These are phyloP conservation scores for Neodiprion lecontei DNA, from an alignment of 1,140 invertebrate genomes.

Conservation along the genomic window DNA sequence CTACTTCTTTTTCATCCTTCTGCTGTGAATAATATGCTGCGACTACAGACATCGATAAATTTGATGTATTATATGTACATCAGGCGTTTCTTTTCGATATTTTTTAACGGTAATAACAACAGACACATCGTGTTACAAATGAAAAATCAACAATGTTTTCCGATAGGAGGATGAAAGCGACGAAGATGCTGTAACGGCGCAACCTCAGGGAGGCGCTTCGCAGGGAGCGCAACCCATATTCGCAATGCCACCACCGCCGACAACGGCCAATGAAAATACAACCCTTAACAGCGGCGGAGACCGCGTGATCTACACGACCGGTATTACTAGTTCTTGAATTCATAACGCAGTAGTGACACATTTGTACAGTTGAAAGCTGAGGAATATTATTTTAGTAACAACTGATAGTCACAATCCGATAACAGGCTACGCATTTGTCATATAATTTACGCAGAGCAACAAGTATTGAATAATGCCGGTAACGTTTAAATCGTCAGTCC, in stretches of 20 bases:
- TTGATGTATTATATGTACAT: too few species aligned
- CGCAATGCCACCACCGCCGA: slow-evolving; percentile 54
- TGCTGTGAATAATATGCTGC: too few species aligned
- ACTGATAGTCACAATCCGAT: too few species aligned
- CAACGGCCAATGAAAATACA: slow-evolving; percentile 55
- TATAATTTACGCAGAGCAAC: too few species aligned
- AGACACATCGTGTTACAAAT: too few species aligned
- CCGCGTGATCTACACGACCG: slow-evolving; percentile 52
- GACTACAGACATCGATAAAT: too few species aligned
- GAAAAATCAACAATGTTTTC: not conserved
- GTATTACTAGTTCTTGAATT: slow-evolving; percentile 48
- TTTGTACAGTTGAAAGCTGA: not conserved
- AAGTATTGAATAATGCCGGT: too few species aligned
- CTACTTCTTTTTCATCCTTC: too few species aligned
- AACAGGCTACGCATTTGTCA: too few species aligned
- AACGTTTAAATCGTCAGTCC: too few species aligned
- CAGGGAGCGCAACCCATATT: slow-evolving; percentile 48
- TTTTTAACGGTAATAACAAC: too few species aligned
- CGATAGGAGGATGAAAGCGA: slow-evolving; percentile 58
- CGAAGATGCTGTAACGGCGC: slow-evolving; percentile 55
- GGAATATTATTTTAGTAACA: not conserved
- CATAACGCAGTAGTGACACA: not conserved
- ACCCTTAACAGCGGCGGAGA: slow-evolving; percentile 55
- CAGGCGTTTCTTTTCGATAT: too few species aligned
- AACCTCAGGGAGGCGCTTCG: slow-evolving; percentile 48